Percentiles rank a stretch among this genome's conserved stretches.
Evolutionary conservation across 35 echinoderm and acorn worm species (phyloP).

Genomic region (Holothuria glaberrima): DNA sequence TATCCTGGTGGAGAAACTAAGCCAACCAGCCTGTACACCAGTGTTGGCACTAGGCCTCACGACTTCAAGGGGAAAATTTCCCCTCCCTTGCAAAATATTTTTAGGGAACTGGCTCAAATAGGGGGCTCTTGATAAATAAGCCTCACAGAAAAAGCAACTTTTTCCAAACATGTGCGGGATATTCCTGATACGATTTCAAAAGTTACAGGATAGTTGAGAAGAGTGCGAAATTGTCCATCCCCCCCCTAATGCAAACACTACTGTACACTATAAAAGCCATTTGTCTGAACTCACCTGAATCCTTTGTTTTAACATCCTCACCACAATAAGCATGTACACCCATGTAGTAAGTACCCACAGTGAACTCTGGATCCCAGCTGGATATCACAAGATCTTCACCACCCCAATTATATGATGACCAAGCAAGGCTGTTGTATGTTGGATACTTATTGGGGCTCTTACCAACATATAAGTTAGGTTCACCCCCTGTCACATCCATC

Average conservation of each 20-base stretch:
- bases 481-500: slow-evolving; percentile 68
- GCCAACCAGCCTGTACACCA: no score
- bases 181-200: no score
- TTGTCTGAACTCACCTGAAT: slow-evolving; percentile 69
- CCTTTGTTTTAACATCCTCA: slow-evolving; percentile 68
- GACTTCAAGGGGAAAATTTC: no score
- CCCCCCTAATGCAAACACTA: background rate
- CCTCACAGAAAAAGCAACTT: no score
- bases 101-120: no score
- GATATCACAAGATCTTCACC: slow-evolving; percentile 79
- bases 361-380: slow-evolving; percentile 92
- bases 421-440: slow-evolving; percentile 71
- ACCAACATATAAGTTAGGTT: slow-evolving; percentile 86
- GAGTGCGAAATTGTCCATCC: no score
- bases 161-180: no score
- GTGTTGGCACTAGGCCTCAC: no score
- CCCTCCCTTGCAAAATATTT: no score
- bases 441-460: slow-evolving; percentile 62
- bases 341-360: slow-evolving; percentile 85
- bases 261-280: background rate
- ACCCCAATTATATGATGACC: slow-evolving; percentile 92
- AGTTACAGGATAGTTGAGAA: no score
- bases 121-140: no score
- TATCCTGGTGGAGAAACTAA: no score
- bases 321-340: slow-evolving; percentile 90